phyloP scores from a whole-genome alignment of 1,140 invertebrate species.

The Nephila pilipes region DNA sequence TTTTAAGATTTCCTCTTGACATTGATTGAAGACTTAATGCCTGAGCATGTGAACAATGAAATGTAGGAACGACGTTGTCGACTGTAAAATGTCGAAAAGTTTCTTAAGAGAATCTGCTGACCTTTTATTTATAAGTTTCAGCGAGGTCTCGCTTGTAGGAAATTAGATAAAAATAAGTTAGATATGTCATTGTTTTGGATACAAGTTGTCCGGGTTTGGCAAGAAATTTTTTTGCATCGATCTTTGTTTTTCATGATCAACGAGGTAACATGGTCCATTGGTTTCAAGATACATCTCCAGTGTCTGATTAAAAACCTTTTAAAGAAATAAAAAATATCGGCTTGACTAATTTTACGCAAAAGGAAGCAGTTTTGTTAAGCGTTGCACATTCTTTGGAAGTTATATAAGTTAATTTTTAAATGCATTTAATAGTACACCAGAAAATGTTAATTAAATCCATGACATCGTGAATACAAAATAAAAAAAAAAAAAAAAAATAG shows the following conservation, averaged over 20 bases:
- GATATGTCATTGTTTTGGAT: background rate
- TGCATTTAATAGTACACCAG: too few relatives aligned
- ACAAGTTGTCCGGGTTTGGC: background rate
- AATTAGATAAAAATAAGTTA: background rate
- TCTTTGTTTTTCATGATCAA: background rate
- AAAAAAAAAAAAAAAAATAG: too few relatives aligned
- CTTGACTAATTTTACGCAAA: too few relatives aligned
- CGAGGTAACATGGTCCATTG: background rate
- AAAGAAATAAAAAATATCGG: too few relatives aligned
- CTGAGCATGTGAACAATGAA: slow-evolving; percentile 13
- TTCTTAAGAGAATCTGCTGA: slow-evolving; percentile 34
- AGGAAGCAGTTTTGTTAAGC: too few relatives aligned
- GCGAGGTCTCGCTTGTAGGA: slow-evolving; percentile 5
- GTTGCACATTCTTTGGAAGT: too few relatives aligned
- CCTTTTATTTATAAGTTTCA: background rate
- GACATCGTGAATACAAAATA: too few relatives aligned
- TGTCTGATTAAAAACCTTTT: too few relatives aligned
- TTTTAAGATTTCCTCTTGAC: slow-evolving; percentile 29
- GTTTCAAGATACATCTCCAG: background rate
- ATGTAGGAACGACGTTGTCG: background rate
- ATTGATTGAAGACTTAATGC: slow-evolving; percentile 62
- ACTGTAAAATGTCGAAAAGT: background rate
- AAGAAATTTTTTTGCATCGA: background rate
- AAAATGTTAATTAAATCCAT: too few relatives aligned
- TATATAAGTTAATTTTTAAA: too few relatives aligned